Base-by-base conservation (phyloP, 2,888 invertebrate species). In the Homarus gammarus region DNA sequence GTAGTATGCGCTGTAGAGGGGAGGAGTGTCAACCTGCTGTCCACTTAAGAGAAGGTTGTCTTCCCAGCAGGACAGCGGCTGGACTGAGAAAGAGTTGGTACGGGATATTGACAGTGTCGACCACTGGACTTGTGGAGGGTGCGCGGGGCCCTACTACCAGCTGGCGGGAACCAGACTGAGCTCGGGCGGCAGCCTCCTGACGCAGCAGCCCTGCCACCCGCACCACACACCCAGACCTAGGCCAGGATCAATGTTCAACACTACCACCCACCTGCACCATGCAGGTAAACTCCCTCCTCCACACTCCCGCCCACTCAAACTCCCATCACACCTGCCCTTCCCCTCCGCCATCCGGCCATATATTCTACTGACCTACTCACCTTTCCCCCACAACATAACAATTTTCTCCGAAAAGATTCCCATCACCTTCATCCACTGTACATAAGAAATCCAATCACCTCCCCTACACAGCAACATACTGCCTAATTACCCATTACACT, bases 121-220 rank as follows among this genome's bases (percentile, higher is more conserved):
- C n/a, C n/a, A n/a, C n/a, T n/a, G n/a, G n/a, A n/a, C n/a, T n/a
- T n/a, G 56, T 56, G 56, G 56, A 18, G 12, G 56, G n/a, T n/a
- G n/a, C n/a, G n/a, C 18, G 56, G 3, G 56, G 22, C 56, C n/a
- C 56, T 18, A 22, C 18, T 22, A 22, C 18, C 56, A 18, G 56
- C 56, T 5, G 64, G 18, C 79, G n/a, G 61, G 38, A 27, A 44
- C 61, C 61, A 61, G 61, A 79, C 79, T 79, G 61, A 64, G 61
- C 33, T 33, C 33, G 61, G 79, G 51, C 79, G 31, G 61, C 61
- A 79, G 79, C 79, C 79, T 79, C 79, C 79, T 79, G 79, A 79
- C 79, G 79, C 27, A 61, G 79, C 56, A 61, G 79, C 36, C 6
- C 44, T 10, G 10, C 44, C 31, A n/a, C 12, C 61, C 38, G 38